phyloP scores from a whole-genome alignment of 2,797 vertebrate genomes.

The Chelidonichthys spinosus region DNA sequence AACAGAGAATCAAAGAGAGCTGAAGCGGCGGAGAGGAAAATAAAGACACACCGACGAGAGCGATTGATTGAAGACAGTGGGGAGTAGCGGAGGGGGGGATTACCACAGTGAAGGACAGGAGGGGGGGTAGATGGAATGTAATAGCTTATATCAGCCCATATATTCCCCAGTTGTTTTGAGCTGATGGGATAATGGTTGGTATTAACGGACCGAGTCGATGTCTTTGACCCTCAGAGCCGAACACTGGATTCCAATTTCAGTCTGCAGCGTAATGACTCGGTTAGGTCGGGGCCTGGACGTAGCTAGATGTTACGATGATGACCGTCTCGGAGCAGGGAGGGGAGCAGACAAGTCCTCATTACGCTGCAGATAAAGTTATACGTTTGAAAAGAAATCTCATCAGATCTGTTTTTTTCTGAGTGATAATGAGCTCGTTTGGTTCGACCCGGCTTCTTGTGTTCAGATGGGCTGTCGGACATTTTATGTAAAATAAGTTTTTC shows the following conservation, averaged over 20 bases:
- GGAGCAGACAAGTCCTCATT: background rate
- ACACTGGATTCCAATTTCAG: slow-evolving; percentile 27
- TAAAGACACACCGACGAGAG: background rate
- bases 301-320: background rate
- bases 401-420: background rate
- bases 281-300: accelerated
- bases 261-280: background rate
- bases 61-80: slow-evolving; percentile 7
- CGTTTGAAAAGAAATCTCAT: background rate
- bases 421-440: background rate
- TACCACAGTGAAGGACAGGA: too few species aligned
- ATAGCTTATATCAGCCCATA: slow-evolving; percentile 25
- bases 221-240: slow-evolving; percentile 8
- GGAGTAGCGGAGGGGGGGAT: background rate
- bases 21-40: background rate
- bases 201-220: background rate
- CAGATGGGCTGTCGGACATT: too few species aligned
- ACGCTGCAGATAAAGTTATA: background rate
- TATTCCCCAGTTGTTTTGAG: background rate
- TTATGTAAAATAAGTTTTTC: too few species aligned
- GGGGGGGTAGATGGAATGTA: background rate
- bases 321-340: too few species aligned
- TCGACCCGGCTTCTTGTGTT: too few species aligned
- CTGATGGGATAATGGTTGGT: slow-evolving; percentile 32
- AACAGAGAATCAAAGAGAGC: background rate